These are phyloP conservation scores for Unio delphinus DNA, from an alignment of 2,888 invertebrate genomes.

Conservation along the genomic window DNA sequence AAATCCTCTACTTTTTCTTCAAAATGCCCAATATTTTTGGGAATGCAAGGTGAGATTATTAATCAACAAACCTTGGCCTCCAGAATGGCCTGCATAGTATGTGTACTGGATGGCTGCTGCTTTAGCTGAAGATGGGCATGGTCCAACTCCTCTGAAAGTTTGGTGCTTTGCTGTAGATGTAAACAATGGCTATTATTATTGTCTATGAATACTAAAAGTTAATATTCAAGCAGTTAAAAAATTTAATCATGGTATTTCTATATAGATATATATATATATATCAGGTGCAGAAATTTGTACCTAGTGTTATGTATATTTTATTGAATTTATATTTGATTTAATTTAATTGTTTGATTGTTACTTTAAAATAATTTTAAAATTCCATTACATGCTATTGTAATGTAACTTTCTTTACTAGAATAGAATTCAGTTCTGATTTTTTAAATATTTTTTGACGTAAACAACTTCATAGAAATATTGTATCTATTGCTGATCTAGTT, in stretches of 20 bases:
- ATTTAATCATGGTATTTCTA: conserved; percentile 1
- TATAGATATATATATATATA: no score
- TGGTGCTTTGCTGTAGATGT: conserved; percentile 42
- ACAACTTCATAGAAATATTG: no score
- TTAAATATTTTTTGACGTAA: no score
- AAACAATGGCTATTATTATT: neutral
- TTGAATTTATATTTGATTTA: no score
- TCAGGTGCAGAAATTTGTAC: no score
- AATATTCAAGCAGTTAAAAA: neutral
- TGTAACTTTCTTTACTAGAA: no score
- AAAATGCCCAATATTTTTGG: neutral
- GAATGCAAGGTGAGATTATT: neutral
- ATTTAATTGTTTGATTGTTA: no score
- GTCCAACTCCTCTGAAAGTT: conserved; percentile 46
- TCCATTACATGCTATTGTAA: no score
- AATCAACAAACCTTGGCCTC: conserved; percentile 64
- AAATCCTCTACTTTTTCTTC: neutral
- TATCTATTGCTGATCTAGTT: no score
- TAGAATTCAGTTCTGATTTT: no score
- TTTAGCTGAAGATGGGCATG: conserved; percentile 44
- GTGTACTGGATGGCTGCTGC: conserved; percentile 53
- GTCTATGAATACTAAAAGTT: neutral
- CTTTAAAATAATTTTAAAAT: no score
- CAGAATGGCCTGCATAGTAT: conserved; percentile 65
- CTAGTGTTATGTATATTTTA: no score